Evolutionary conservation across 2,113 vertebrate genomes (phyloP).

Genomic region (Nymphicus hollandicus): DNA sequence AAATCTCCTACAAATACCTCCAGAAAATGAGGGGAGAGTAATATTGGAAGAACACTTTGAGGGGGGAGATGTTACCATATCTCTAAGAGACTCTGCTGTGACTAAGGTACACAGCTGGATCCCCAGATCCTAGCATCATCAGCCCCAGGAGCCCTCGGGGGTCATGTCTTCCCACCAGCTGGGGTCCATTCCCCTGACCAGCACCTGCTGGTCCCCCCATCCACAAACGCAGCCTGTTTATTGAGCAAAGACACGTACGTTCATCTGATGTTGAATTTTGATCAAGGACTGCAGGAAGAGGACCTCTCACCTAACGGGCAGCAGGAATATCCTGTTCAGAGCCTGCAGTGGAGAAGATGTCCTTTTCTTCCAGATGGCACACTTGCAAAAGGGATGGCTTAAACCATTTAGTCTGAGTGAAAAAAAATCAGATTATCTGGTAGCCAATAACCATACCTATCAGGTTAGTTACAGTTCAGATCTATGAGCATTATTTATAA

Average conservation of each 20-base stretch:
- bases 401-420: background rate
- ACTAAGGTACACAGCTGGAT: background rate
- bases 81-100: background rate
- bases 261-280: background rate
- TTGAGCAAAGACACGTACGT: background rate
- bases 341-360: background rate
- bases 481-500: background rate
- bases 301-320: background rate
- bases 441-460: background rate
- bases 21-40: background rate
- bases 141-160: background rate
- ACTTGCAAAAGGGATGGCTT: background rate
- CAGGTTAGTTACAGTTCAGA: background rate
- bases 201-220: background rate
- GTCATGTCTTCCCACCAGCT: background rate
- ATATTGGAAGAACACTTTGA: background rate
- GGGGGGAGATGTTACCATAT: background rate
- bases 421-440: slow-evolving; percentile 15
- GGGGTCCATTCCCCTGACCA: background rate
- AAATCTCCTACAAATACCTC: background rate
- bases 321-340: background rate
- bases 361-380: background rate
- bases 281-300: background rate
- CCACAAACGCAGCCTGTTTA: background rate
- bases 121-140: background rate